phyloP scores from a whole-genome alignment of 2,888 invertebrate species.

The Sphecodes monilicornis region DNA sequence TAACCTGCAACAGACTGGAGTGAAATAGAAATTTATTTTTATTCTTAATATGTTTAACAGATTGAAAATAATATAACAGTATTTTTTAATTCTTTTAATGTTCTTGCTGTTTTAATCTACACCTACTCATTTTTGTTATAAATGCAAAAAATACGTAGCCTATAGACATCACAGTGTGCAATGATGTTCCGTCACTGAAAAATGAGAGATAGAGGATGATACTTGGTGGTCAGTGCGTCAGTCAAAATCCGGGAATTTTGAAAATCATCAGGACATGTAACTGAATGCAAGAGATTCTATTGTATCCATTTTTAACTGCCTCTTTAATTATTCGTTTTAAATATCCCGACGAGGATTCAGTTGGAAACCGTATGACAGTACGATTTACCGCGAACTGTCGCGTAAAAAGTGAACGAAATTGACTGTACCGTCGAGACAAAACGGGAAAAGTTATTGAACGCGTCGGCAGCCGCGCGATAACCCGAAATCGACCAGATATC shows the following conservation, averaged over 20 bases:
- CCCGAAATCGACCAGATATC: constrained; percentile 19
- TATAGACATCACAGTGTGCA: neutral
- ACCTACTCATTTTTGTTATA: too few relatives aligned
- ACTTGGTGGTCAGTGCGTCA: neutral
- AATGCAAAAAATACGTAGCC: too few relatives aligned
- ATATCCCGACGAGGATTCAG: neutral
- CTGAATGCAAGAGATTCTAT: neutral
- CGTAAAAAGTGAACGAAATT: constrained; percentile 4
- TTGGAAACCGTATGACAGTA: neutral
- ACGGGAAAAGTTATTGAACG: constrained; percentile 11
- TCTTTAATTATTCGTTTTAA: neutral
- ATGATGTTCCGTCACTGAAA: neutral
- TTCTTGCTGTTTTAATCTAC: too few relatives aligned
- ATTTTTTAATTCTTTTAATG: too few relatives aligned
- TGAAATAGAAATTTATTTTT: too few relatives aligned
- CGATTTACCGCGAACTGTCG: neutral
- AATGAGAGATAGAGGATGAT: neutral
- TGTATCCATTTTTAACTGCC: neutral
- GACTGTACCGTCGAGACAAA: constrained; percentile 8
- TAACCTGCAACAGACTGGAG: too few relatives aligned
- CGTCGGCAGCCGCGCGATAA: neutral
- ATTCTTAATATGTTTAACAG: too few relatives aligned
- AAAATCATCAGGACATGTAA: neutral
- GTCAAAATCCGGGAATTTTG: neutral
- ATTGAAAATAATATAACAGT: too few relatives aligned